Evolutionary conservation across 2,113 vertebrate species (phyloP).

Genomic region (Tauraco erythrolophus): DNA sequence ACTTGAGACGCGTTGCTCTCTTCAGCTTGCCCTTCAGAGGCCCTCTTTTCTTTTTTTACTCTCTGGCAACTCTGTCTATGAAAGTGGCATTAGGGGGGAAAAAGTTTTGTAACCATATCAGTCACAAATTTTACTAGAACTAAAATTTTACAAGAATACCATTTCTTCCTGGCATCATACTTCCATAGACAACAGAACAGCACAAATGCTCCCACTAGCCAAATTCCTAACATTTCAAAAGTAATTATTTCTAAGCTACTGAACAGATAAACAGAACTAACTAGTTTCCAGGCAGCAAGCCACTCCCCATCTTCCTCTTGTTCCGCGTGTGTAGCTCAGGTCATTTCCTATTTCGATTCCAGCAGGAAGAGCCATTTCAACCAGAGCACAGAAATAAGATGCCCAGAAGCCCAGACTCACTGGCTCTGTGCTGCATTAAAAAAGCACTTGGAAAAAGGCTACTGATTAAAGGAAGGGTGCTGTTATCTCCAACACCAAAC

Average conservation of each 20-base stretch:
- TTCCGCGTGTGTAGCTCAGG: background rate
- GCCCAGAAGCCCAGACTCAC: conserved; percentile 20
- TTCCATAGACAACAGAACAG: background rate
- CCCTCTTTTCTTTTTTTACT: background rate
- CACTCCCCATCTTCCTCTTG: conserved; percentile 31
- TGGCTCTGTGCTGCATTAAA: background rate
- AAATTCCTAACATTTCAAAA: background rate
- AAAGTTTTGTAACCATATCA: background rate
- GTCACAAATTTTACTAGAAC: background rate
- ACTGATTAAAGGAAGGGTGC: conserved; percentile 61
- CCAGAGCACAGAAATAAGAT: conserved; percentile 20
- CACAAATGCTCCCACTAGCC: background rate
- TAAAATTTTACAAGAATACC: background rate
- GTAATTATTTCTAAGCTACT: background rate
- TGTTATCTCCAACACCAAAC: conserved; percentile 45
- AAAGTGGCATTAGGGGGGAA: fast-evolving
- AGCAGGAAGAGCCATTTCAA: conserved; percentile 54
- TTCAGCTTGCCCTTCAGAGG: background rate
- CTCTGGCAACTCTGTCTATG: background rate
- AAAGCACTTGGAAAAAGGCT: conserved; percentile 11
- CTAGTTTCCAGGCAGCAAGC: background rate
- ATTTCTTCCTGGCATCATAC: background rate
- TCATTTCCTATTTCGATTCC: background rate
- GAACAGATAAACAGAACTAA: conserved; percentile 31
- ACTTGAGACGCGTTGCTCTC: background rate